phyloP scores from a whole-genome alignment of 1,140 invertebrate species.

The Zaprionus nigranus region DNA sequence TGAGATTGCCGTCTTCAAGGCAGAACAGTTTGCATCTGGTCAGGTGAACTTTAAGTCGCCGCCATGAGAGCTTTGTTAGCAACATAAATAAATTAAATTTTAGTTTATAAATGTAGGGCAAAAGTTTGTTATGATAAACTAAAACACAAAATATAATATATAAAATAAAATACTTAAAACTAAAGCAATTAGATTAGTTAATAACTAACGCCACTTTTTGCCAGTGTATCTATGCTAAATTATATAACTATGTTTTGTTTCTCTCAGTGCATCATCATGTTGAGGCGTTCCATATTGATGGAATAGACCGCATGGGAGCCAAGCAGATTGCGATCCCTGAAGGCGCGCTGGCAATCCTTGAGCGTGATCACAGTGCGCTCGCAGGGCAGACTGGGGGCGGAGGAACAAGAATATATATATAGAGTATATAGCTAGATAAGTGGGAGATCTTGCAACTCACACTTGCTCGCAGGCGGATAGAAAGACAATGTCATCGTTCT shows the following conservation, averaged over 20 bases:
- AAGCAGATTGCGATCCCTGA: constrained; percentile 86
- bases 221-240: too few relatives aligned
- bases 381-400: constrained; percentile 82
- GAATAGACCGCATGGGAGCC: constrained; percentile 87
- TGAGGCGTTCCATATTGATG: constrained; percentile 87
- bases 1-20: constrained; percentile 79
- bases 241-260: not conserved
- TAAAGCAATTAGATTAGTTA: too few relatives aligned
- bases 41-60: constrained; percentile 73
- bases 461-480: constrained; percentile 81
- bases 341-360: constrained; percentile 86
- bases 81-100: not conserved
- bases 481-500: constrained; percentile 84
- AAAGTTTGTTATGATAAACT: not conserved
- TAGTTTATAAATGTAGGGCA: not conserved
- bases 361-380: constrained; percentile 84
- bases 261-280: constrained; percentile 85
- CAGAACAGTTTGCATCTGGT: constrained; percentile 61
- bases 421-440: not conserved
- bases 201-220: too few relatives aligned
- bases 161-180: too few relatives aligned
- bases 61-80: constrained; percentile 68
- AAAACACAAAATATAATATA: too few relatives aligned
- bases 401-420: not conserved
- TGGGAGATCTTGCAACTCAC: constrained; percentile 45